These are phyloP conservation scores for Mohoua ochrocephala DNA, from an alignment of 2,113 vertebrate species.

Conservation along the genomic window DNA sequence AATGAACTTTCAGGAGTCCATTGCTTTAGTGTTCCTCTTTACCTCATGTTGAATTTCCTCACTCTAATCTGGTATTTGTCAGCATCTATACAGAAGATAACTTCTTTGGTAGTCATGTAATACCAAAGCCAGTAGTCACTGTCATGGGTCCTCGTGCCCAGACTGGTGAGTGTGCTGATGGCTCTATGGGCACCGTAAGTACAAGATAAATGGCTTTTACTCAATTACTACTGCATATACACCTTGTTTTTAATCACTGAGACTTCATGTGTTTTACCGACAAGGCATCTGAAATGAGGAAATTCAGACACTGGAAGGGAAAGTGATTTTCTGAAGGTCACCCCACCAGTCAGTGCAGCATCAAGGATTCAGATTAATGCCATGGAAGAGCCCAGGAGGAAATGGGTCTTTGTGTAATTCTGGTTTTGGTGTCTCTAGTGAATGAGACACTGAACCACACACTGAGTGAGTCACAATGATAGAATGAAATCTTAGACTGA, in stretches of 20 bases:
- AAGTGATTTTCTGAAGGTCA: neutral
- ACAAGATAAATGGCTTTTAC: neutral
- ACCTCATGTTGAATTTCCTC: neutral
- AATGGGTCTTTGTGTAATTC: neutral
- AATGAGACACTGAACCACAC: constrained; percentile 18
- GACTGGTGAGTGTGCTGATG: neutral
- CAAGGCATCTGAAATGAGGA: neutral
- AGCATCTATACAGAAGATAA: neutral
- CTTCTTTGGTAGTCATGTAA: neutral
- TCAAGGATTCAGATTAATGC: neutral
- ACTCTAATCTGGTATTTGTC: neutral
- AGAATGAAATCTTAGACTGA: neutral
- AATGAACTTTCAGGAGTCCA: neutral
- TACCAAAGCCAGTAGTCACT: neutral
- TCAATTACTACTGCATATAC: neutral
- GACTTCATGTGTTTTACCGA: neutral
- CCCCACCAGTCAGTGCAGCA: neutral
- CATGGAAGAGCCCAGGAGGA: neutral
- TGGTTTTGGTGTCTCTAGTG: constrained; percentile 1
- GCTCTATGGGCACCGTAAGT: neutral
- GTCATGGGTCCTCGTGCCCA: neutral
- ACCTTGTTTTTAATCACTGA: neutral
- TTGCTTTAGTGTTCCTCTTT: neutral
- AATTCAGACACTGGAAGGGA: neutral
- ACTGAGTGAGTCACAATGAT: constrained; percentile 10